Evolutionary conservation across 2,797 vertebrate species (phyloP).

Genomic region (Arctocebus calabarensis): DNA sequence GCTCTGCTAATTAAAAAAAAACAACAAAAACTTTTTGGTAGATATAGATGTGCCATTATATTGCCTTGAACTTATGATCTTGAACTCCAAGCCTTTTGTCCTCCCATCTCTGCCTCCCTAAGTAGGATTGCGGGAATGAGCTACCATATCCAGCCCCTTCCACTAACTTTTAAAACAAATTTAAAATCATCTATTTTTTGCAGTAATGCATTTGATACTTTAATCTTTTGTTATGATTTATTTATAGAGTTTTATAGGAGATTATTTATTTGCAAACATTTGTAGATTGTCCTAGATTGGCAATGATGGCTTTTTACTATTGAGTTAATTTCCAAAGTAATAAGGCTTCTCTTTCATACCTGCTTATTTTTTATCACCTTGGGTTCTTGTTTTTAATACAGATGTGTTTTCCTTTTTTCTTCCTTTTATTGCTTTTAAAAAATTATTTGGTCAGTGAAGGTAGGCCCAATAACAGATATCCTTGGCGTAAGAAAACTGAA

Average conservation of each 20-base stretch:
- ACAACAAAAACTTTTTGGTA: not conserved
- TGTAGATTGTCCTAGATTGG: not conserved
- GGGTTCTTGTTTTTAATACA: conserved; percentile 35
- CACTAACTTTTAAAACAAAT: not conserved
- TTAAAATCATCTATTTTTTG: conserved; percentile 13
- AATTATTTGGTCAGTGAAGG: conserved; percentile 48
- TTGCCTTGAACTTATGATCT: not conserved
- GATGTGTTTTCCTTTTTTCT: not conserved
- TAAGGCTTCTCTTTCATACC: not conserved
- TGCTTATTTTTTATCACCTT: conserved; percentile 22
- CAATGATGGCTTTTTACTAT: not conserved
- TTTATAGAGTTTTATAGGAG: not conserved
- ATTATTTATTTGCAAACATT: not conserved
- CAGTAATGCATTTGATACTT: not conserved
- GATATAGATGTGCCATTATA: not conserved
- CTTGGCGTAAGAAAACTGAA: conserved; percentile 48
- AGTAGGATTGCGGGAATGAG: not conserved
- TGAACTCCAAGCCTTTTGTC: not conserved
- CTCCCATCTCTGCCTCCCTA: not conserved
- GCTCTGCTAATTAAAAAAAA: not conserved
- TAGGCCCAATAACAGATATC: conserved; percentile 51
- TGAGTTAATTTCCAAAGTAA: conserved; percentile 25
- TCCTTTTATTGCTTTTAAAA: not conserved
- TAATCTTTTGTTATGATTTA: conserved; percentile 11
- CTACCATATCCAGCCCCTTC: not conserved